Evolutionary conservation across 2,113 vertebrate species (phyloP), one percentile per base, ranked within the genome.

Genomic region (Hemicordylus capensis): DNA sequence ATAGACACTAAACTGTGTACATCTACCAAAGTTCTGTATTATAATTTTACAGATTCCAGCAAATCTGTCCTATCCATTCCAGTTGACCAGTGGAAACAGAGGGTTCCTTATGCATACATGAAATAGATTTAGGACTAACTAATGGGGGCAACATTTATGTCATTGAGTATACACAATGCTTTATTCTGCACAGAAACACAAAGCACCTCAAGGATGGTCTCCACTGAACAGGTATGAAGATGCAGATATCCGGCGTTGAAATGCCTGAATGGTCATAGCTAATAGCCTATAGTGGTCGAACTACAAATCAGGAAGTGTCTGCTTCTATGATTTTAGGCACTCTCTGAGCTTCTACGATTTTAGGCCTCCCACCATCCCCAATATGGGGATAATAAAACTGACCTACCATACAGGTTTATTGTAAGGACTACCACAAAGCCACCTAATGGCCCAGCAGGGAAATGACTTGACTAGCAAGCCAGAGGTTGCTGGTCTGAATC

Each of bases 1-100:
- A 90, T 74, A 64, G n/a, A 88, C 91, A 88, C 87, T 87, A 37
- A 76, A 86, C 92, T n/a, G 88, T 90, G 46, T 90, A 56, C 86
- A 83, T 91, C 88, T 92, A 82, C 88, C 91, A 80, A 81, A 77
- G 85, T 91, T 91, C 74, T 82, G 91, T n/a, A n/a, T 82, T 61
- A 67, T 85, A 89, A 87, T 91, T 93, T 88, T 1, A 8, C 59
- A 42, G 34, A 54, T 72, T 61, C 34, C 19, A 72, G 17, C 56
- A 59, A 24, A n/a, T 37, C 67, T 2, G 37, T 37, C 5, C 17
- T 69, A 19, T 79, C 44, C n/a, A 67, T 22, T 77, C 69, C 31
- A 42, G 6, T 51, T 51, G 44, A 54, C 24, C 34, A 77, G 20
- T 69, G 48, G 72, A 76, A 84, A 74, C 20, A 37, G 42, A 42